A percentile compares a stretch with the other conserved stretches of the same genome.
These are phyloP conservation scores for Diachasmimorpha longicaudata DNA, from an alignment of 1,140 invertebrate genomes.

Conservation along the genomic window DNA sequence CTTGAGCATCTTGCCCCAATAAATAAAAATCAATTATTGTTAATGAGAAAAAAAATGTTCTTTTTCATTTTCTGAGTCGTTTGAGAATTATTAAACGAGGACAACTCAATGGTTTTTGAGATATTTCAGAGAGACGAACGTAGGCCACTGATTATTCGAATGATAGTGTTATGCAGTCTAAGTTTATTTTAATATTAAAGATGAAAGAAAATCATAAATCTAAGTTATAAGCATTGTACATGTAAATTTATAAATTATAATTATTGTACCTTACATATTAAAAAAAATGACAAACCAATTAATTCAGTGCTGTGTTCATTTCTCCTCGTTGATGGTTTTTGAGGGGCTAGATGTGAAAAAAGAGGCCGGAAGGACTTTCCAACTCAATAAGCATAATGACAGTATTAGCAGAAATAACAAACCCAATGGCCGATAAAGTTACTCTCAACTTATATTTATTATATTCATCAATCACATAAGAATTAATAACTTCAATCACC, in stretches of 20 bases:
- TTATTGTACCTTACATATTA: slow-evolving; percentile 51
- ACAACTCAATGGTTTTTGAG: not conserved
- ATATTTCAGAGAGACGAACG: not conserved
- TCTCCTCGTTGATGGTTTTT: slow-evolving; percentile 1
- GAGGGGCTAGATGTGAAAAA: too few species aligned
- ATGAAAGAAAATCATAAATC: slow-evolving; percentile 35
- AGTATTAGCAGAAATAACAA: too few species aligned
- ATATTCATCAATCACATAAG: not conserved
- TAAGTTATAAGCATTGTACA: slow-evolving; percentile 56
- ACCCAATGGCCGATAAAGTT: not conserved
- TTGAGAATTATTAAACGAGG: not conserved
- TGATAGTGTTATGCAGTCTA: slow-evolving; percentile 49
- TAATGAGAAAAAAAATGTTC: not conserved
- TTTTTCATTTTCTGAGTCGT: not conserved
- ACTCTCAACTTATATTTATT: slow-evolving; percentile 7
- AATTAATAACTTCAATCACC: not conserved
- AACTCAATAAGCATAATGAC: too few species aligned
- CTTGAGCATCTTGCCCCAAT: not conserved
- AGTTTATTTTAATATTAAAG: slow-evolving; percentile 61
- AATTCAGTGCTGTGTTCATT: not conserved
- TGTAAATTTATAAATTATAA: slow-evolving; percentile 61
- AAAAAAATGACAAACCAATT: slow-evolving; percentile 19
- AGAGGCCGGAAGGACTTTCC: too few species aligned
- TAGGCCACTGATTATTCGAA: slow-evolving; percentile 41
- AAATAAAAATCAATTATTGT: not conserved